Base-by-base conservation (phyloP, 2,797 vertebrate species). In the Sebastiscus albofasciatus region DNA sequence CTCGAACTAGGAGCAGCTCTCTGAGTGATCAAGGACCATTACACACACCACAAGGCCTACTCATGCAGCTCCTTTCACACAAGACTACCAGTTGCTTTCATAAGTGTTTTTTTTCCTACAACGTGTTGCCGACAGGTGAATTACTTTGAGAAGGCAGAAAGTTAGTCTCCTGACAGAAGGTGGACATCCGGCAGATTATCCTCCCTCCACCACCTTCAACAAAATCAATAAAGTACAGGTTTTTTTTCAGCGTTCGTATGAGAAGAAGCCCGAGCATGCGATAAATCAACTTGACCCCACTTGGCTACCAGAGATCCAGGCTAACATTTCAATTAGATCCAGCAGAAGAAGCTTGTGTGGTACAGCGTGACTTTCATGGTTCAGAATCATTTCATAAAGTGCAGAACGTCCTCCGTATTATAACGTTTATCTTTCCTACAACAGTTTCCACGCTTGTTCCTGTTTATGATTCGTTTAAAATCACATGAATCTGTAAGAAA, bases 281-380 rank as follows among this genome's bases (percentile, higher is more conserved):
- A 31, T 77, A 46, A 74, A 77, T 75, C 42, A 80, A 71, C 67
- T 74, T 72, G 59, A 84, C 42, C 59, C 22, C 55, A 71, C 34
- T 31, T 46, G 60, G 20, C 68, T 31, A 10, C 12, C 4, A 34
- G 11, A 71, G 52, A 77, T 52, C 64, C 59, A 39, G n/a, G 5
- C 11, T 6, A 54, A 80, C 39, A 31, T 65, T 74, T 79, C 26
- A 55, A 24, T 75, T 14, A 49, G 31, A 72, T 69, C 52, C 16
- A 14, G 20, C n/a, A 29, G 60, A 46, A 54, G 24, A 67, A 69
- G 36, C 59, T n/a, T 22, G 27, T 61, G 39, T 65, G 36, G 18
- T n/a, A 22, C 14, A 12, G 55, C 6, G 12, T 62, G 55, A 67
- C 55, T 29, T 22, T 20, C 18, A 56, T 4, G 42, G 11, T 8